phyloP scores from a whole-genome alignment of 2,113 vertebrate species.

The Morone saxatilis region DNA sequence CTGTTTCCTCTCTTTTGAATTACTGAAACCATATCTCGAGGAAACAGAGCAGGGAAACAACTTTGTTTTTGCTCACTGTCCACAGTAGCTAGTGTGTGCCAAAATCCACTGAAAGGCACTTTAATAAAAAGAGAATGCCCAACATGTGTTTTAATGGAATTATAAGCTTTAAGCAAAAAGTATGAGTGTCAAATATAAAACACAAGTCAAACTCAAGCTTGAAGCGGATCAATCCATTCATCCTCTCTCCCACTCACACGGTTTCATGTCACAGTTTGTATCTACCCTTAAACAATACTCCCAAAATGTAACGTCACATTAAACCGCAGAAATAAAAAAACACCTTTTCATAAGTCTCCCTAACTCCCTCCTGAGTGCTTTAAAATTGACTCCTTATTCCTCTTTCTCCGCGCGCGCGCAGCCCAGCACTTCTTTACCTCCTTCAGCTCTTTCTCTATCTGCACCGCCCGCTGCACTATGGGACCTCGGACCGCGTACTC shows the following conservation, averaged over 20 bases:
- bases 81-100: not conserved
- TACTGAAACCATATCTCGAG: not conserved
- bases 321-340: too few species aligned
- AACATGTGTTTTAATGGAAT: not conserved
- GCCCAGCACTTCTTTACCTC: slow-evolving; percentile 79
- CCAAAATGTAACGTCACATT: not conserved
- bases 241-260: too few species aligned
- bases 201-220: slow-evolving; percentile 37
- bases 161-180: not conserved
- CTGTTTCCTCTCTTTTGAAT: not conserved
- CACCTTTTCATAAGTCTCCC: not conserved
- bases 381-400: not conserved
- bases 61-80: not conserved
- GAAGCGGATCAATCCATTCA: not conserved
- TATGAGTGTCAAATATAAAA: too few species aligned
- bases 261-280: too few species aligned
- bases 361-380: not conserved
- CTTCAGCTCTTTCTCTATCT: slow-evolving; percentile 89
- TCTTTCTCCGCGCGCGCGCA: not conserved
- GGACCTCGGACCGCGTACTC: slow-evolving; percentile 92
- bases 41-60: not conserved
- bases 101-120: not conserved
- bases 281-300: not conserved
- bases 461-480: slow-evolving; percentile 86
- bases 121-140: not conserved